A percentile compares a stretch with the other conserved stretches of the same genome.
These are phyloP conservation scores for Tetramorium alpestre DNA, from an alignment of 1,140 invertebrate genomes.

Conservation along the genomic window DNA sequence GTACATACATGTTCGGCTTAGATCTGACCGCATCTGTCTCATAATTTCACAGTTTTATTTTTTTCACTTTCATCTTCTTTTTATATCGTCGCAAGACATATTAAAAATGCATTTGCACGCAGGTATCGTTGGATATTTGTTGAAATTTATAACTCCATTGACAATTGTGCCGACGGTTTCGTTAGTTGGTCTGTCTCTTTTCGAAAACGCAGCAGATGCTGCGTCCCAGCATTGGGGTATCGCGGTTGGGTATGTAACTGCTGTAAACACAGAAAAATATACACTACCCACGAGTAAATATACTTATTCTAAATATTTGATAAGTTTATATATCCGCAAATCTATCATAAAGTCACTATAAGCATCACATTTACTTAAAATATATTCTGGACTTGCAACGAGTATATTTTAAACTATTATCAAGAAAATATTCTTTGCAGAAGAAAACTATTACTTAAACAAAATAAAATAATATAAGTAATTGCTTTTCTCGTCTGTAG, in stretches of 20 bases:
- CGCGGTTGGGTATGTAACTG: slow-evolving; percentile 87
- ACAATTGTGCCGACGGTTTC: slow-evolving; percentile 93
- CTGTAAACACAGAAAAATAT: too few species aligned
- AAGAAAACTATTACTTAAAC: too few species aligned
- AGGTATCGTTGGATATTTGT: slow-evolving; percentile 90
- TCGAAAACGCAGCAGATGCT: slow-evolving; percentile 91
- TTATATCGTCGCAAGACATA: neutral
- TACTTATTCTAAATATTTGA: too few species aligned
- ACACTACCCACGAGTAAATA: too few species aligned
- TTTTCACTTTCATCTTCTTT: neutral
- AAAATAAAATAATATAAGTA: too few species aligned
- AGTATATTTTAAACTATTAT: too few species aligned
- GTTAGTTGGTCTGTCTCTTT: slow-evolving; percentile 92
- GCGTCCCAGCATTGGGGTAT: slow-evolving; percentile 94
- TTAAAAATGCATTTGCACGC: slow-evolving; percentile 58
- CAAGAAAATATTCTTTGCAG: too few species aligned
- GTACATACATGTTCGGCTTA: slow-evolving; percentile 78
- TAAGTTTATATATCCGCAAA: too few species aligned
- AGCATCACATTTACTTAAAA: too few species aligned
- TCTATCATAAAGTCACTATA: too few species aligned
- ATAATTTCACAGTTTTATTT: neutral
- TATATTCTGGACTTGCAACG: too few species aligned
- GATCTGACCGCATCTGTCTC: neutral
- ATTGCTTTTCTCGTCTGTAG: too few species aligned
- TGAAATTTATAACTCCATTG: slow-evolving; percentile 92